Conservation (phyloP, 2,888 invertebrate species). For the Sabellastarte sp. region DNA sequence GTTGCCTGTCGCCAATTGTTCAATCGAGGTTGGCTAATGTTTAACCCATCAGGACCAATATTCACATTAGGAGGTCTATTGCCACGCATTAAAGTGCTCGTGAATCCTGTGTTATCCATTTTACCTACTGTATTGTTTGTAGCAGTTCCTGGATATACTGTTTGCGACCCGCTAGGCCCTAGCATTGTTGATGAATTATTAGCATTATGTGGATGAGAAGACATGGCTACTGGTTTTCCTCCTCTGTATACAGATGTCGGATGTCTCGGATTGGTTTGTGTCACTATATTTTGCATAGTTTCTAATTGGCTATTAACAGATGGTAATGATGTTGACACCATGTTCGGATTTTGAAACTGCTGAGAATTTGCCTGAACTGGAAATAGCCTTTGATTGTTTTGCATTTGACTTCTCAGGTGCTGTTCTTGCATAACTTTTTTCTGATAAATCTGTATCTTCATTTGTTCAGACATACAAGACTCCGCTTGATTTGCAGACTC, state of each 20-base stretch:
- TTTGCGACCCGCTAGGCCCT: neutral
- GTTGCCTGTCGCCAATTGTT: constrained; percentile 63
- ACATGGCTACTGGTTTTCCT: neutral
- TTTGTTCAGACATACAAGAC: constrained; percentile 18
- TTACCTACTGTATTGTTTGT: constrained; percentile 26
- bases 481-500: too few relatives aligned
- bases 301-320: constrained; percentile 54
- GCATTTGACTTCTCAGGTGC: neutral
- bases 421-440: constrained; percentile 10
- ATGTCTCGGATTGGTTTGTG: constrained; percentile 61
- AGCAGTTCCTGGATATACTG: constrained; percentile 32
- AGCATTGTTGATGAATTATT: neutral
- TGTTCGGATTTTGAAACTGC: constrained; percentile 8
- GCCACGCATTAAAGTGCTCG: constrained; percentile 54
- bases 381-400: too few relatives aligned
- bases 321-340: constrained; percentile 30
- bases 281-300: constrained; percentile 60
- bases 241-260: neutral
- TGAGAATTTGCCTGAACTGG: constrained; percentile 68
- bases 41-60: constrained; percentile 64
- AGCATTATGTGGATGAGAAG: neutral
- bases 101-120: constrained; percentile 35
- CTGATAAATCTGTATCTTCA: constrained; percentile 28
- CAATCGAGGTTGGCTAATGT: constrained; percentile 58
- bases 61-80: constrained; percentile 68